phyloP scores from a whole-genome alignment of 2,113 vertebrate genomes.

The Chlamydotis undulata region DNA sequence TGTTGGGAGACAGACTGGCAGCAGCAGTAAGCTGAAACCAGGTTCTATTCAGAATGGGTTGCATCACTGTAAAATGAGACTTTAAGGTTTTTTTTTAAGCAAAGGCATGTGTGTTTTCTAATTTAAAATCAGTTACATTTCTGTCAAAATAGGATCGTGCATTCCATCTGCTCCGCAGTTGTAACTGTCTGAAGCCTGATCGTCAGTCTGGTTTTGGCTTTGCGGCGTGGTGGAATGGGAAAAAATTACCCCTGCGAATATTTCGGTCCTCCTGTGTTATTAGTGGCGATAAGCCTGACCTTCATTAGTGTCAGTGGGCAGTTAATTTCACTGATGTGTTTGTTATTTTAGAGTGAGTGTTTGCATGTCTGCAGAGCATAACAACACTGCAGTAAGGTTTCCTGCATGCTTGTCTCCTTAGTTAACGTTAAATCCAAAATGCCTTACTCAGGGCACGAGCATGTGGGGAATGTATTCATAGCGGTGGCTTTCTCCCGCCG shows the following conservation, averaged over 20 bases:
- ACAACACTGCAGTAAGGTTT: conserved; percentile 46
- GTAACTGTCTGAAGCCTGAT: conserved; percentile 56
- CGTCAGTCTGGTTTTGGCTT: conserved; percentile 60
- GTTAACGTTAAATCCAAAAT: conserved; percentile 42
- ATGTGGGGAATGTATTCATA: conserved; percentile 83
- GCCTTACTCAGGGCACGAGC: conserved; percentile 84
- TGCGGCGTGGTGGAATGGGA: conserved; percentile 45
- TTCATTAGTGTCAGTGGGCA: neutral
- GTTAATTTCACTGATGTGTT: neutral
- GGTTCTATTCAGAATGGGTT: conserved; percentile 61
- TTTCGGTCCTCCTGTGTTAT: neutral
- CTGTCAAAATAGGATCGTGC: conserved; percentile 73
- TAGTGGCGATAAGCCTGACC: neutral
- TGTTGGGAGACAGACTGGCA: conserved; percentile 82
- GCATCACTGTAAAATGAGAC: conserved; percentile 22
- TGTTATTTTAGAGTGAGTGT: neutral
- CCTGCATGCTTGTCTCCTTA: conserved; percentile 74
- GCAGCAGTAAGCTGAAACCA: conserved; percentile 82
- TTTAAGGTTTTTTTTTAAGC: conserved; percentile 4
- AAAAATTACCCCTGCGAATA: conserved; percentile 51
- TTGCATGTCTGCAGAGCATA: neutral
- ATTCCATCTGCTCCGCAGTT: conserved; percentile 62
- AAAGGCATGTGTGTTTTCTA: conserved; percentile 65
- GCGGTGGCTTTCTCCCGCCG: conserved; percentile 79
- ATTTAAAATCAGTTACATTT: conserved; percentile 76